Conservation (phyloP, 2,888 invertebrate genomes). For the Melipona bicolor region DNA sequence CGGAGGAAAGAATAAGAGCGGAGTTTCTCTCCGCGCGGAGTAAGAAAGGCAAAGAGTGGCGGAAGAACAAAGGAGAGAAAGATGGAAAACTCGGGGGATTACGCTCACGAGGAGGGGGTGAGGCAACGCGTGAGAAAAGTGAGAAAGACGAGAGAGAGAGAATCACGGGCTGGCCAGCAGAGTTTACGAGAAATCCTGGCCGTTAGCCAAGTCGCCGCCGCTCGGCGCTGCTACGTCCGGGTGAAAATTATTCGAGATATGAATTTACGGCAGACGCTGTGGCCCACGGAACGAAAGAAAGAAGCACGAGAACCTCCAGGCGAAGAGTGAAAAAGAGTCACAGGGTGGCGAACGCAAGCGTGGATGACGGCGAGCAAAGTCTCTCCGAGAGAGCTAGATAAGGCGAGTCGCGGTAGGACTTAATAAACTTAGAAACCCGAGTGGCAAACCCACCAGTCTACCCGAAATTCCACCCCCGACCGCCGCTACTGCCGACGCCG, state of each 20-base stretch:
- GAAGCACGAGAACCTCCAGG: slow-evolving; percentile 47
- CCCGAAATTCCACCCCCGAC: slow-evolving; percentile 72
- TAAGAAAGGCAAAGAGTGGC: slow-evolving; percentile 34
- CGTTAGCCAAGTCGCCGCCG: slow-evolving; percentile 72
- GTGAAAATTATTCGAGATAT: slow-evolving; percentile 83
- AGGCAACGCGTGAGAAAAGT: background rate
- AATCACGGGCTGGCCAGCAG: slow-evolving; percentile 44
- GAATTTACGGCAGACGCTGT: slow-evolving; percentile 79
- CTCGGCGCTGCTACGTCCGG: slow-evolving; percentile 67
- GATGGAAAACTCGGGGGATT: background rate
- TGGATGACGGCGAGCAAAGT: slow-evolving; percentile 58
- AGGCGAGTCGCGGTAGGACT: slow-evolving; percentile 77
- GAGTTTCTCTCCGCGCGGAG: slow-evolving; percentile 37
- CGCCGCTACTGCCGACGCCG: slow-evolving; percentile 59
- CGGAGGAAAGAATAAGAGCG: slow-evolving; percentile 64
- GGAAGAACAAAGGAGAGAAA: slow-evolving; percentile 34
- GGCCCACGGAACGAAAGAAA: slow-evolving; percentile 67
- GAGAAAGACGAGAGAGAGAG: background rate
- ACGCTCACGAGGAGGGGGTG: background rate
- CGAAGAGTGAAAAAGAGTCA: background rate
- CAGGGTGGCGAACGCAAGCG: slow-evolving; percentile 9
- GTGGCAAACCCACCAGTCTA: slow-evolving; percentile 64
- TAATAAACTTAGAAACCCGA: slow-evolving; percentile 79
- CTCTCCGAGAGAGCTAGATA: slow-evolving; percentile 68
- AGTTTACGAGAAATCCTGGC: slow-evolving; percentile 74